These are phyloP conservation scores for Ormyrus rosae DNA, from an alignment of 2,888 invertebrate species.

Conservation along the genomic window DNA sequence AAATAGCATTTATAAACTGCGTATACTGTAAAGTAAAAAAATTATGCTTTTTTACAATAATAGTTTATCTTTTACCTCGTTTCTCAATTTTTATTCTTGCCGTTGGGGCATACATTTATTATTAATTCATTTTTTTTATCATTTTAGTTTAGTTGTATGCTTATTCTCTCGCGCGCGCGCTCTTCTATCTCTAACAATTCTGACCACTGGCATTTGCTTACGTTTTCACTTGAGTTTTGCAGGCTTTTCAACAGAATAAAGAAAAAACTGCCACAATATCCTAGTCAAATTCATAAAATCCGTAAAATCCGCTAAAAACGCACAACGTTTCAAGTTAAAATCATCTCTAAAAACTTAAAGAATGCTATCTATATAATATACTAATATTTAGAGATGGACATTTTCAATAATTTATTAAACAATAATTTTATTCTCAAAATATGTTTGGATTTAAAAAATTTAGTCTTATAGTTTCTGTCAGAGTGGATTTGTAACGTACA, in stretches of 20 bases:
- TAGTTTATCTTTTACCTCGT: slow-evolving; percentile 2
- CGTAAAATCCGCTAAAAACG: slow-evolving; percentile 54
- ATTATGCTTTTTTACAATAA: slow-evolving; percentile 46
- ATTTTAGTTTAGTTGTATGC: background rate
- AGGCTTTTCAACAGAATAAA: slow-evolving; percentile 36
- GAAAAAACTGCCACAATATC: slow-evolving; percentile 37
- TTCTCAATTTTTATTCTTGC: slow-evolving; percentile 6
- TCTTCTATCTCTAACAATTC: slow-evolving; percentile 14
- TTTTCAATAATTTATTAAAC: slow-evolving; percentile 33
- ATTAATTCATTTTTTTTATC: slow-evolving; percentile 9
- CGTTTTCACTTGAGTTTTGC: slow-evolving; percentile 42
- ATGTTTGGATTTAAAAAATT: no score
- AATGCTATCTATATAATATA: slow-evolving; percentile 58
- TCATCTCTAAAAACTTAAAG: slow-evolving; percentile 61
- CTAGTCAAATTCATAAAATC: slow-evolving; percentile 46
- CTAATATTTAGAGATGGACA: slow-evolving; percentile 47
- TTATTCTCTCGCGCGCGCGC: slow-evolving; percentile 29
- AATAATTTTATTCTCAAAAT: background rate
- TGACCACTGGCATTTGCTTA: slow-evolving; percentile 38
- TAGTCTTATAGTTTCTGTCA: no score
- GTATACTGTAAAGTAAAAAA: slow-evolving; percentile 34
- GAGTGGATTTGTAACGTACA: no score
- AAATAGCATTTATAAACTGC: slow-evolving; percentile 7
- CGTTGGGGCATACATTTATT: background rate
- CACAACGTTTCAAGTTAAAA: slow-evolving; percentile 58